Evolutionary conservation across 2,113 vertebrate species (phyloP).

Genomic region (Craseonycteris thonglongyai): DNA sequence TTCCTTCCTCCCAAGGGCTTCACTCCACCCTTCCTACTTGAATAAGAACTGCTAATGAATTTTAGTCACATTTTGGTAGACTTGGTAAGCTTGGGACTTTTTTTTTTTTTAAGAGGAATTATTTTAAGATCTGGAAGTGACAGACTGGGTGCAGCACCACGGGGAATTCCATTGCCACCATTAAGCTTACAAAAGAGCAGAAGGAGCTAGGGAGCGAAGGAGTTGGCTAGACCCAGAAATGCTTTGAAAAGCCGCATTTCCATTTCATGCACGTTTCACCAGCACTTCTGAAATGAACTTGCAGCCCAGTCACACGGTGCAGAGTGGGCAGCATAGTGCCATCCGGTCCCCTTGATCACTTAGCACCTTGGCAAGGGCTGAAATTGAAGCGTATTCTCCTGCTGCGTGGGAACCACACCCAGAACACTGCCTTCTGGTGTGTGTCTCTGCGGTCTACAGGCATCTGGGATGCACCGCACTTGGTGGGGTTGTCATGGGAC

Average conservation of each 20-base stretch:
- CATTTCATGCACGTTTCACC: background rate
- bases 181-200: background rate
- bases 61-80: background rate
- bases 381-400: background rate
- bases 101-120: background rate
- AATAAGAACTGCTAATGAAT: background rate
- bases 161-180: background rate
- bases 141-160: background rate
- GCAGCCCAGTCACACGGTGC: background rate
- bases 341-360: background rate
- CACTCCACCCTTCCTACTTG: background rate
- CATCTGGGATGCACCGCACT: too few species aligned
- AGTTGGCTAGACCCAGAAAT: background rate
- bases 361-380: background rate
- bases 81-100: background rate
- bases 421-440: background rate
- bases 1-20: background rate
- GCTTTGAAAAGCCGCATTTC: background rate
- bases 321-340: rapidly evolving
- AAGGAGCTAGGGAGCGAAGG: background rate
- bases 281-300: background rate
- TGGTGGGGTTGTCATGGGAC: background rate
- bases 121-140: constrained; percentile 15
- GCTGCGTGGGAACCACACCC: background rate
- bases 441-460: rapidly evolving